These are phyloP conservation scores for Metalampra italica DNA, from an alignment of 2,888 invertebrate species.

Conservation along the genomic window DNA sequence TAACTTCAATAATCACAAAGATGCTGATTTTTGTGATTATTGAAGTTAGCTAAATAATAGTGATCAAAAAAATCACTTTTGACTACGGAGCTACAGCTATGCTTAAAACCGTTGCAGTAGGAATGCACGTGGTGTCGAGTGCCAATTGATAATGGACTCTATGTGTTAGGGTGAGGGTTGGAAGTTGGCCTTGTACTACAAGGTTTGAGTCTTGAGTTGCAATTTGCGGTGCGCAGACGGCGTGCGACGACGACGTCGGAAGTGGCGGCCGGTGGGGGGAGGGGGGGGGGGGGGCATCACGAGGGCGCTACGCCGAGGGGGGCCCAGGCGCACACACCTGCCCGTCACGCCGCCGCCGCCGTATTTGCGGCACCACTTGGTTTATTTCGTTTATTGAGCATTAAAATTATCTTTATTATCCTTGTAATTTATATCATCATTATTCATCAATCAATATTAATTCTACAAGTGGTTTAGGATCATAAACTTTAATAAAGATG, in stretches of 20 bases:
- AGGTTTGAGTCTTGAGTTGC: conserved; percentile 25
- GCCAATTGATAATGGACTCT: conserved; percentile 25
- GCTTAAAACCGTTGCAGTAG: conserved; percentile 47
- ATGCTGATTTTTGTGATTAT: too few relatives aligned
- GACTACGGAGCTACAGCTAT: conserved; percentile 14
- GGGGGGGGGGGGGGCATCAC: conserved; percentile 36
- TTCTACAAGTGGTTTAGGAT: neutral
- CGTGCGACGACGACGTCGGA: conserved; percentile 27
- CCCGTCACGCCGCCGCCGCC: conserved; percentile 38
- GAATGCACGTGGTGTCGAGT: conserved; percentile 36
- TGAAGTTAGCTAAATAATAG: too few relatives aligned
- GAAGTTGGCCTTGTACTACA: conserved; percentile 10
- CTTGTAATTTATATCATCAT: neutral
- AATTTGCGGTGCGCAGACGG: conserved; percentile 39
- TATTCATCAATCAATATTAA: neutral
- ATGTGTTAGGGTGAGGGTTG: conserved; percentile 16
- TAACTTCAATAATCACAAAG: too few relatives aligned
- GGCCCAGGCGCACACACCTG: conserved; percentile 49
- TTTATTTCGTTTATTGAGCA: conserved; percentile 20
- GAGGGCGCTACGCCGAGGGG: neutral
- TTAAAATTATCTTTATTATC: conserved; percentile 9
- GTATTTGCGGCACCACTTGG: conserved; percentile 33
- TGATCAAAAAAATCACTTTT: too few relatives aligned
- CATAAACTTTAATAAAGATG: neutral
- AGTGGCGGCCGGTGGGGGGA: conserved; percentile 25